Evolutionary conservation across 2,888 invertebrate species (phyloP).

Genomic region (Limnephilus auricula): DNA sequence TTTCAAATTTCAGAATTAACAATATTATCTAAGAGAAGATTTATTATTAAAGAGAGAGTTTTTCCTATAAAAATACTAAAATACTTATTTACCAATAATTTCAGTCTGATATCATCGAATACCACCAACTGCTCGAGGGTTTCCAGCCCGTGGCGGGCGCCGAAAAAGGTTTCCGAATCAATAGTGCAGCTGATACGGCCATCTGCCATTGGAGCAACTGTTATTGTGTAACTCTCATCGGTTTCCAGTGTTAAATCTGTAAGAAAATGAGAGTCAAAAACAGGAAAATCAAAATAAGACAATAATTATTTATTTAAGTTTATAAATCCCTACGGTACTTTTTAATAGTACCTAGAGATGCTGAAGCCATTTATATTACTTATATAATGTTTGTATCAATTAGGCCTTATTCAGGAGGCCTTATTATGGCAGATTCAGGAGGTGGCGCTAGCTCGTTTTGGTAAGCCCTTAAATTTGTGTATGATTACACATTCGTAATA

Average conservation of each 20-base stretch:
- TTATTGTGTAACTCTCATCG: slow-evolving; percentile 79
- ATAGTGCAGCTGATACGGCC: slow-evolving; percentile 79
- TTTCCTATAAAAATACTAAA: too few species aligned
- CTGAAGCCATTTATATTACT: too few species aligned
- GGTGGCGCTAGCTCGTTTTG: too few species aligned
- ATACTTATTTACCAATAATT: slow-evolving; percentile 75
- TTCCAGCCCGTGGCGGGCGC: slow-evolving; percentile 83
- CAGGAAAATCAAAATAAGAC: not conserved
- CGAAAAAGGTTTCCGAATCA: slow-evolving; percentile 80
- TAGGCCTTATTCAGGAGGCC: too few species aligned
- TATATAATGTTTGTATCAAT: too few species aligned
- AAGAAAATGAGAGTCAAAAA: slow-evolving; percentile 36
- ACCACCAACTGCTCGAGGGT: slow-evolving; percentile 83
- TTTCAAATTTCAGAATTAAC: too few species aligned
- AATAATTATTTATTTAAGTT: not conserved
- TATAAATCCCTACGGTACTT: not conserved
- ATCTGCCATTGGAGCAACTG: slow-evolving; percentile 72
- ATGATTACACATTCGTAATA: too few species aligned
- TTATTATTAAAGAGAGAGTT: too few species aligned
- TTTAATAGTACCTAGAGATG: too few species aligned
- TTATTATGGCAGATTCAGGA: too few species aligned
- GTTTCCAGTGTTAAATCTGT: slow-evolving; percentile 77
- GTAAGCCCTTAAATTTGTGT: too few species aligned
- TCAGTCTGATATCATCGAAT: slow-evolving; percentile 80
- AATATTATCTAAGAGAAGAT: too few species aligned